Conservation (phyloP, 1,140 invertebrate species). For the Idris sp. region DNA sequence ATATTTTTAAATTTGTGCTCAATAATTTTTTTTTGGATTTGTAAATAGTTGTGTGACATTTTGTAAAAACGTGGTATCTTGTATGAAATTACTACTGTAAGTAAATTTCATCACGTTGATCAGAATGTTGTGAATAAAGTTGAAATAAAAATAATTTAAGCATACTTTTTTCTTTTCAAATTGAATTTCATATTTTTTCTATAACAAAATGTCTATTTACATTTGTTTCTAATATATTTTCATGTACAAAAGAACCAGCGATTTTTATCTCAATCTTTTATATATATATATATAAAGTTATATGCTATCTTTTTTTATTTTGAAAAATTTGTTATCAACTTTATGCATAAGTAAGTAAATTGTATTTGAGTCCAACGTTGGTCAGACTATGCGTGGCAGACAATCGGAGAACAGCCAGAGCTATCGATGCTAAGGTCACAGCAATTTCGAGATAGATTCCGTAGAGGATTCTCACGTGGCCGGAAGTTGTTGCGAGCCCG, state of each 20-base stretch:
- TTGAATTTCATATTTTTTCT: neutral
- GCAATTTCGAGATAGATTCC: constrained; percentile 84
- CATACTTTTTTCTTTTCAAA: too few relatives aligned
- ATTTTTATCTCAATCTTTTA: too few relatives aligned
- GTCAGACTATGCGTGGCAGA: constrained; percentile 80
- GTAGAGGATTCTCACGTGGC: constrained; percentile 81
- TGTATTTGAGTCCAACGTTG: constrained; percentile 79
- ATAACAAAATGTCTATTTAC: too few relatives aligned
- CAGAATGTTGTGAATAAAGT: constrained; percentile 7
- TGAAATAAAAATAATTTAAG: neutral
- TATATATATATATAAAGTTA: too few relatives aligned
- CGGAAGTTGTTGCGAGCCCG: constrained; percentile 81
- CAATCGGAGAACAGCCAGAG: constrained; percentile 80
- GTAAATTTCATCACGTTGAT: neutral
- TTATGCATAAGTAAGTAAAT: constrained; percentile 77
- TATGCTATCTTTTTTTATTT: too few relatives aligned
- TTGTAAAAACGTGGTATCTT: constrained; percentile 1
- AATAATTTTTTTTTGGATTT: too few relatives aligned
- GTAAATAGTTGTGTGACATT: too few relatives aligned
- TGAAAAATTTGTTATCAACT: too few relatives aligned
- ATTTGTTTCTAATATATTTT: too few relatives aligned
- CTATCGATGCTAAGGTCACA: constrained; percentile 81
- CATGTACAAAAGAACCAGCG: too few relatives aligned
- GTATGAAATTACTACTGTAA: neutral
- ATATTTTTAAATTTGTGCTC: too few relatives aligned